Conservation (phyloP, 2,888 invertebrate genomes). For the Troides oblongomaculatus region DNA sequence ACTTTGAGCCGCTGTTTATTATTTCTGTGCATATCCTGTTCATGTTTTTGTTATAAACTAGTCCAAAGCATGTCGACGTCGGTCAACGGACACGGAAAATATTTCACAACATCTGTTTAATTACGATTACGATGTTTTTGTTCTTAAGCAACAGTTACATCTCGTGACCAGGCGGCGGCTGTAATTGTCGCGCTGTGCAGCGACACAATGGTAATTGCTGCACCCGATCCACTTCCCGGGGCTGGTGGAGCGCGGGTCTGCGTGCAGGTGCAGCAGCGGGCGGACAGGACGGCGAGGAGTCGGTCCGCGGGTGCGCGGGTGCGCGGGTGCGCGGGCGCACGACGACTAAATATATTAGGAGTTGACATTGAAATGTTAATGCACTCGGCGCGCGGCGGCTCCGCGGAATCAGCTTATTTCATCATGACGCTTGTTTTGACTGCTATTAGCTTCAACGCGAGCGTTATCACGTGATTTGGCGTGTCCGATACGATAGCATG, state of each 20-base stretch:
- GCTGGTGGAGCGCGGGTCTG: constrained; percentile 34
- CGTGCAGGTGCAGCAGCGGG: background rate
- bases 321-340: constrained; percentile 44
- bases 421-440: constrained; percentile 69
- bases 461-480: constrained; percentile 46
- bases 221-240: constrained; percentile 38
- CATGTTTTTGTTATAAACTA: too few species aligned
- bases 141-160: constrained; percentile 34
- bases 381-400: constrained; percentile 70
- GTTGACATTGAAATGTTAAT: constrained; percentile 80
- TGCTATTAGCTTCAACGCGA: constrained; percentile 52
- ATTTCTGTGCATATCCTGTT: too few species aligned
- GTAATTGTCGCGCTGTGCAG: constrained; percentile 55
- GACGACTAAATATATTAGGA: constrained; percentile 75
- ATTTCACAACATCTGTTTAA: constrained; percentile 50
- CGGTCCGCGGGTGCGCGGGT: too few species aligned
- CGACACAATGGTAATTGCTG: constrained; percentile 58
- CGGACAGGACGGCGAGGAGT: too few species aligned
- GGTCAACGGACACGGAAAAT: constrained; percentile 38
- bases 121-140: constrained; percentile 36
- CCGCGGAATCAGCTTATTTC: constrained; percentile 43
- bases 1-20: too few species aligned
- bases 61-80: background rate
- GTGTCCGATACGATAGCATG: constrained; percentile 56
- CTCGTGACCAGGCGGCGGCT: constrained; percentile 53